Percentiles rank a stretch among this genome's conserved stretches.
Conservation (phyloP, 64 coral and sea anemone genomes). For the Pocillopora verrucosa region DNA sequence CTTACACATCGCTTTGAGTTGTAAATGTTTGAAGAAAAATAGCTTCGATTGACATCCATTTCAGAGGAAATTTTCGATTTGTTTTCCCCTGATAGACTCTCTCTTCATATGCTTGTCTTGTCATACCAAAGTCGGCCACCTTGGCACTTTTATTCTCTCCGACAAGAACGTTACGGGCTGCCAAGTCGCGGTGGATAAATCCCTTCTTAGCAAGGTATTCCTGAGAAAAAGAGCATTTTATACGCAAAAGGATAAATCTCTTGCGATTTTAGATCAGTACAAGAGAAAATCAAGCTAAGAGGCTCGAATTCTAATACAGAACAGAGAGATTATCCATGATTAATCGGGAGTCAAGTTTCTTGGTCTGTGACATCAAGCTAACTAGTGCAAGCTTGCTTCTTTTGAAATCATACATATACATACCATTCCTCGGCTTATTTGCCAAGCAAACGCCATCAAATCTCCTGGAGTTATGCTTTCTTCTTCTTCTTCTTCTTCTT, state of each 20-base stretch:
- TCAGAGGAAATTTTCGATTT: conserved; percentile 52
- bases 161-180: conserved; percentile 55
- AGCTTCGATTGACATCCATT: conserved; percentile 74
- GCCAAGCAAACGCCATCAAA: conserved; percentile 73
- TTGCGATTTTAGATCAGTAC: too few species aligned
- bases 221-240: neutral
- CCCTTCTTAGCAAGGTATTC: conserved; percentile 60
- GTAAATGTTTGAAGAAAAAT: conserved; percentile 72
- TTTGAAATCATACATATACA: neutral
- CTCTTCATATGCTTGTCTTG: conserved; percentile 52
- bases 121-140: conserved; percentile 61
- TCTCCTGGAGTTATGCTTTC: conserved; percentile 49
- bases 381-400: neutral
- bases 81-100: conserved; percentile 47
- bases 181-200: conserved; percentile 62
- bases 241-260: neutral
- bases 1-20: conserved; percentile 63
- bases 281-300: too few species aligned
- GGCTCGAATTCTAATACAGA: too few species aligned
- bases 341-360: too few species aligned
- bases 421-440: conserved; percentile 67
- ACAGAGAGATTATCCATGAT: too few species aligned
- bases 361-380: too few species aligned
- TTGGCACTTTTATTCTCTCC: conserved; percentile 60
- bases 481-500: conserved; percentile 9